Conservation (phyloP, 2,797 vertebrate genomes). For the Lagorchestes hirsutus region DNA sequence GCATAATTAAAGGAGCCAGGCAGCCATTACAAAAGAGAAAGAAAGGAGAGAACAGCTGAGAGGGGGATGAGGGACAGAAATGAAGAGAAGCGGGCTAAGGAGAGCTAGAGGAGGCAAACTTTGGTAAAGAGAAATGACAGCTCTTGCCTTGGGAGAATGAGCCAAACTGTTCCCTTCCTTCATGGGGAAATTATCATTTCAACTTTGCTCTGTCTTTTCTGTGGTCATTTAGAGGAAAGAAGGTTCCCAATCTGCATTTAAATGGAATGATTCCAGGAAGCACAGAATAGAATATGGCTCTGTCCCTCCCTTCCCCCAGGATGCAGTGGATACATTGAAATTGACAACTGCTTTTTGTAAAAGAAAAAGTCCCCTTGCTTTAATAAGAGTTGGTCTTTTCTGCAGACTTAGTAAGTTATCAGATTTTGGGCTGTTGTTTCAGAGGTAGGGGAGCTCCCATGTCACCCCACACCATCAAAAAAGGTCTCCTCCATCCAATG, state of each 20-base stretch:
- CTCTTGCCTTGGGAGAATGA: constrained; percentile 5
- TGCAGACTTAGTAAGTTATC: not conserved
- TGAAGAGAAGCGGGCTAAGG: not conserved
- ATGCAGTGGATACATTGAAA: constrained; percentile 47
- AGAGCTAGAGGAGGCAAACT: not conserved
- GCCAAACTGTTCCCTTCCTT: constrained; percentile 48
- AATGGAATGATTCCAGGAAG: constrained; percentile 72
- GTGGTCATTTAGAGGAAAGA: constrained; percentile 60
- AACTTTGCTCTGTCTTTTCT: constrained; percentile 66
- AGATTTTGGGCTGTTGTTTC: constrained; percentile 25
- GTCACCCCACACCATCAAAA: not conserved
- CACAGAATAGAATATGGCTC: constrained; percentile 27
- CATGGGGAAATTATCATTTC: constrained; percentile 71
- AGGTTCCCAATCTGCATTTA: constrained; percentile 76
- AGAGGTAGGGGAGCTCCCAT: not conserved
- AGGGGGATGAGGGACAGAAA: not conserved
- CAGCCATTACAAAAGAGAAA: not conserved
- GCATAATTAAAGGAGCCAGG: constrained; percentile 45
- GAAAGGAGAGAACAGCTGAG: not conserved
- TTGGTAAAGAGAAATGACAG: constrained; percentile 1
- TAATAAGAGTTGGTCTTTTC: not conserved
- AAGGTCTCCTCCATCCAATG: not conserved
- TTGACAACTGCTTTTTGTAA: constrained; percentile 43
- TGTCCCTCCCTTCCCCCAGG: not conserved
- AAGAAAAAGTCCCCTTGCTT: not conserved